Evolutionary conservation across 2,797 vertebrate species (phyloP).

Genomic region (Odontamblyopus rebecca): DNA sequence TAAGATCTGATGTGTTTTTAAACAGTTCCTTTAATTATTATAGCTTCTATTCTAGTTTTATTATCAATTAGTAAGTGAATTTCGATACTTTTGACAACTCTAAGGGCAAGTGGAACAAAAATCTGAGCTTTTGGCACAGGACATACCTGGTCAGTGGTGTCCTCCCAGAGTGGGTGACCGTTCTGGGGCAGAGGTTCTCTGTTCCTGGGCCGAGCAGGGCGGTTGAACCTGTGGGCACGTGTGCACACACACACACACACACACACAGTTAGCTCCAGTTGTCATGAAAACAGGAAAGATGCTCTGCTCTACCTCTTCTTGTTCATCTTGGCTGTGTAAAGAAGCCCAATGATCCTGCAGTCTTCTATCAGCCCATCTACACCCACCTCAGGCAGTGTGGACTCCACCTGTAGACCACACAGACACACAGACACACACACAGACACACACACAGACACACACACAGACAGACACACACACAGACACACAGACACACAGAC

Average conservation of each 20-base stretch:
- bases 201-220: not conserved
- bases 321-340: conserved; percentile 74
- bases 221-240: not conserved
- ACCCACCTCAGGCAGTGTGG: conserved; percentile 56
- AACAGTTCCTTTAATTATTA: too few relatives aligned
- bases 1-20: too few relatives aligned
- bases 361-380: conserved; percentile 70
- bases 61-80: too few relatives aligned
- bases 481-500: too few relatives aligned
- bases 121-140: not conserved
- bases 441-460: too few relatives aligned
- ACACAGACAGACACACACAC: too few relatives aligned
- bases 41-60: too few relatives aligned
- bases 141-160: not conserved
- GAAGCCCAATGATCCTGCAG: conserved; percentile 72
- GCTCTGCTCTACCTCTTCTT: conserved; percentile 56
- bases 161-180: too few relatives aligned
- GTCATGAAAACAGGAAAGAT: not conserved
- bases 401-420: conserved; percentile 55
- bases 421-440: too few relatives aligned
- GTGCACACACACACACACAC: not conserved
- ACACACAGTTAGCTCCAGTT: not conserved
- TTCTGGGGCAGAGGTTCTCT: not conserved
- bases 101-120: too few relatives aligned
- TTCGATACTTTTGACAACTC: too few relatives aligned